phyloP scores from a whole-genome alignment of 92 coral and sea anemone species.

The Hydrozoanthus gracilis region DNA sequence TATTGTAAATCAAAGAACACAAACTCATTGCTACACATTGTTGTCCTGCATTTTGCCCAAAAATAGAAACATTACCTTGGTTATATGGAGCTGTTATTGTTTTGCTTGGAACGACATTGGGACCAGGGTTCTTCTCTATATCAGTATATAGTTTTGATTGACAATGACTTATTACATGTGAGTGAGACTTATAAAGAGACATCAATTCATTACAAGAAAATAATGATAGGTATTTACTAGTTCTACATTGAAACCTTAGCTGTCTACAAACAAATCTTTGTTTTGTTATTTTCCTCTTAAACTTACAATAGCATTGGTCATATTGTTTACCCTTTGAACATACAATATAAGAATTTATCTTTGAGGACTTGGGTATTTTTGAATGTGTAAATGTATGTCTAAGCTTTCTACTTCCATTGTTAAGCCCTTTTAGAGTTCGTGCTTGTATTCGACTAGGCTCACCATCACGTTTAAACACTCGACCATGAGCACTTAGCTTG shows the following conservation, averaged over 20 bases:
- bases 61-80: conserved; percentile 27
- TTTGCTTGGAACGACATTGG: conserved; percentile 25
- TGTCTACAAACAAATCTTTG: conserved; percentile 9
- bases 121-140: conserved; percentile 28
- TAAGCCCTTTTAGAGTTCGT: conserved; percentile 29
- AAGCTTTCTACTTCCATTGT: conserved; percentile 26
- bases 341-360: conserved; percentile 24
- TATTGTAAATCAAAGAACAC: conserved; percentile 18
- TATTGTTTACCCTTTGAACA: conserved; percentile 2
- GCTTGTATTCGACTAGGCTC: conserved; percentile 19
- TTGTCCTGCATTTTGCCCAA: conserved; percentile 48
- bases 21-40: not conserved
- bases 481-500: conserved; percentile 16
- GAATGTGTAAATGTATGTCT: conserved; percentile 20
- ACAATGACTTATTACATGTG: conserved; percentile 15
- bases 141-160: conserved; percentile 19
- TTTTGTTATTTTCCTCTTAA: conserved; percentile 25
- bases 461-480: conserved; percentile 28
- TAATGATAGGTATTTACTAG: conserved; percentile 7
- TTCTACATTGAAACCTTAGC: conserved; percentile 15
- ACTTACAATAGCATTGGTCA: not conserved
- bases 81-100: conserved; percentile 31
- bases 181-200: conserved; percentile 27
- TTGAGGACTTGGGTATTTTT: conserved; percentile 34
- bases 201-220: conserved; percentile 26